Percentiles rank a stretch among this genome's conserved stretches.
Evolutionary conservation across 2,888 invertebrate genomes (phyloP).

Genomic region (Seira ritae): DNA sequence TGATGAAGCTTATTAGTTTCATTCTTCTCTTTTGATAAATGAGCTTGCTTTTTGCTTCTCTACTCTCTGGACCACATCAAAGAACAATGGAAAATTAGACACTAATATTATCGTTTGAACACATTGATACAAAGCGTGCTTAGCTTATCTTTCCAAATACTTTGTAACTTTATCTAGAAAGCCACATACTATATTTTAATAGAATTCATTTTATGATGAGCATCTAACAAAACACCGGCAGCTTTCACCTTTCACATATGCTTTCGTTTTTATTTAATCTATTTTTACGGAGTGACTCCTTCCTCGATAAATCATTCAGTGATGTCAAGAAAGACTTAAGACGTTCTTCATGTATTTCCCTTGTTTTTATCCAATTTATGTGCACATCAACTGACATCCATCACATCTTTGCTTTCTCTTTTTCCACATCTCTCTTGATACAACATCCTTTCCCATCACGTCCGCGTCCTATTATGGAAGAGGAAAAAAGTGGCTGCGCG

Average conservation of each 20-base stretch:
- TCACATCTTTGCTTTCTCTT: no score
- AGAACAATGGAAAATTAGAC: neutral
- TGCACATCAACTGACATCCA: neutral
- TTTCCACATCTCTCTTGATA: neutral
- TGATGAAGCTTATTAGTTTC: no score
- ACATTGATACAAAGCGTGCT: no score
- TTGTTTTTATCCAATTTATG: neutral
- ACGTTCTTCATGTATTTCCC: neutral
- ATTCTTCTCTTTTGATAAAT: no score
- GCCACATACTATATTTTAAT: neutral
- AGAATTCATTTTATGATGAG: neutral
- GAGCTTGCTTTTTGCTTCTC: neutral
- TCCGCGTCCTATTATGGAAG: no score
- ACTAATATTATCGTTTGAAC: no score
- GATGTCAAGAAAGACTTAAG: no score
- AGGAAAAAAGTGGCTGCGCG: neutral
- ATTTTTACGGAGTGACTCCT: neutral
- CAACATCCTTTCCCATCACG: neutral
- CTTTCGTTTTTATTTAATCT: neutral
- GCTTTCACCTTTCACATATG: neutral
- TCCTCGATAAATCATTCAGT: neutral
- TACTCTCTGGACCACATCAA: neutral
- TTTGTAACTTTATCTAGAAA: no score
- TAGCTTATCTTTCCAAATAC: no score
- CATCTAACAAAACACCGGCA: neutral